Evolutionary conservation across 2,113 vertebrate species (phyloP).

Genomic region (Lycaon pictus): DNA sequence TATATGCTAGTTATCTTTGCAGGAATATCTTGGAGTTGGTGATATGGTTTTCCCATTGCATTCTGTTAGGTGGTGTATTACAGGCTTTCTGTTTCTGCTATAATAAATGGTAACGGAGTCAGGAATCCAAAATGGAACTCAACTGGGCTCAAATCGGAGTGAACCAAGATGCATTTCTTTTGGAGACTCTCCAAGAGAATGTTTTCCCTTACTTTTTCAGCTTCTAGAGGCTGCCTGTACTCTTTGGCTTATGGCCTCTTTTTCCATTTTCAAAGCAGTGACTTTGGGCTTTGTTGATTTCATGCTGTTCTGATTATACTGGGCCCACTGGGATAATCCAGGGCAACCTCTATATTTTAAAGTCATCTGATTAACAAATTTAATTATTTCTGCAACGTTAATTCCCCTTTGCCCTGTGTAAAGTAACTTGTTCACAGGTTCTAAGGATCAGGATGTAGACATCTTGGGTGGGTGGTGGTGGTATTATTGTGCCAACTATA

Average conservation of each 20-base stretch:
- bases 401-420: not conserved
- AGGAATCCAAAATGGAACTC: not conserved
- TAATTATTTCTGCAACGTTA: not conserved
- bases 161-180: not conserved
- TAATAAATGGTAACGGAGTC: not conserved
- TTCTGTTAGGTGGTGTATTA: not conserved
- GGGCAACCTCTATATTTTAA: not conserved
- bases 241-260: not conserved
- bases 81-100: not conserved
- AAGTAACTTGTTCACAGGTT: not conserved
- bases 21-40: not conserved
- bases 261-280: not conserved
- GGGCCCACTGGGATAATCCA: not conserved
- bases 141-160: not conserved
- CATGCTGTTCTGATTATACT: not conserved
- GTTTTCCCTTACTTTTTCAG: not conserved
- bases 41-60: not conserved
- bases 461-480: not conserved
- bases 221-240: not conserved
- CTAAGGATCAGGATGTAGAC: not conserved
- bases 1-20: not conserved
- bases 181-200: not conserved
- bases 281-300: not conserved
- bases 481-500: not conserved
- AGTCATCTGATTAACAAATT: not conserved